Evolutionary conservation across 2,888 invertebrate species (phyloP).

Genomic region (Napeogenes sylphis): DNA sequence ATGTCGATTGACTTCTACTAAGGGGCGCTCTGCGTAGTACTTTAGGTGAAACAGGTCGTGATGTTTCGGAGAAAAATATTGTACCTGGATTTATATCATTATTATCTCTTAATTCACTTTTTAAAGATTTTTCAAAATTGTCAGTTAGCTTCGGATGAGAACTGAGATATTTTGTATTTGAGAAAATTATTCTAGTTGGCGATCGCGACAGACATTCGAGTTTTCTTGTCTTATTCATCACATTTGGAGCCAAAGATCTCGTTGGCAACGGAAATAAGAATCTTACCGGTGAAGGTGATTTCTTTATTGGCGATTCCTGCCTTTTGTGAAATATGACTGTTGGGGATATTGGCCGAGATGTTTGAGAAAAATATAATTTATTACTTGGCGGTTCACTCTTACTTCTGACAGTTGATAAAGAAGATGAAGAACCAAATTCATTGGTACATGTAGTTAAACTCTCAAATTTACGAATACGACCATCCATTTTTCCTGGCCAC

Average conservation of each 20-base stretch:
- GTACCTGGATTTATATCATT: conserved; percentile 46
- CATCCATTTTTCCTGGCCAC: conserved; percentile 78
- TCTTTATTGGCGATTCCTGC: conserved; percentile 40
- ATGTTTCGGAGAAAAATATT: conserved; percentile 63
- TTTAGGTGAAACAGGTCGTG: conserved; percentile 65
- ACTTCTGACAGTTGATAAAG: conserved; percentile 76
- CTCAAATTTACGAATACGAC: conserved; percentile 70
- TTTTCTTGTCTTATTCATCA: conserved; percentile 39
- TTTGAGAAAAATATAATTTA: conserved; percentile 74
- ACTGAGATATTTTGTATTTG: conserved; percentile 60
- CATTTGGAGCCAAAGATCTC: conserved; percentile 60
- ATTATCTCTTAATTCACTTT: neutral
- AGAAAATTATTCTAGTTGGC: conserved; percentile 56
- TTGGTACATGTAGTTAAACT: conserved; percentile 62
- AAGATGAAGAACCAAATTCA: conserved; percentile 67
- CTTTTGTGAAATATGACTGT: conserved; percentile 60
- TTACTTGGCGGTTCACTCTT: conserved; percentile 80
- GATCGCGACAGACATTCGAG: conserved; percentile 43
- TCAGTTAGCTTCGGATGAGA: conserved; percentile 42
- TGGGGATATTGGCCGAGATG: conserved; percentile 67
- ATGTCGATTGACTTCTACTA: conserved; percentile 70
- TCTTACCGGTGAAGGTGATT: conserved; percentile 51
- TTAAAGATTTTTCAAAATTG: conserved; percentile 12
- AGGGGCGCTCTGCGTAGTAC: conserved; percentile 38
- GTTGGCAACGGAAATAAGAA: conserved; percentile 54